Percentiles rank a stretch among this genome's conserved stretches.
phyloP scores from a whole-genome alignment of 2,888 invertebrate genomes.

The Alloplasta piceator region DNA sequence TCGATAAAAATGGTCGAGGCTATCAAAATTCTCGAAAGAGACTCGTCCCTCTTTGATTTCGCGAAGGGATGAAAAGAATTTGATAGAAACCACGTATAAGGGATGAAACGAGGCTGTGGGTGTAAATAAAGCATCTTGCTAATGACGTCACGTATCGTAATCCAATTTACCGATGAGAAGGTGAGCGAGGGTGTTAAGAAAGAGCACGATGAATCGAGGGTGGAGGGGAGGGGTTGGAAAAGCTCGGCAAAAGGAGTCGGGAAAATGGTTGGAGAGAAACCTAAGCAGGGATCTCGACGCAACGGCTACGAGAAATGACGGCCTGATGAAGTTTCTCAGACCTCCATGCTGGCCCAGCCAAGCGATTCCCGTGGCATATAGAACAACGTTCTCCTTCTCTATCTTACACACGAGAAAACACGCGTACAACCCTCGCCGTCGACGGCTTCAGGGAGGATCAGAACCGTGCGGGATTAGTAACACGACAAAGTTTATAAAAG shows the following conservation, averaged over 20 bases:
- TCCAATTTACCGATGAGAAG: conserved; percentile 82
- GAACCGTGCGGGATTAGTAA: conserved; percentile 78
- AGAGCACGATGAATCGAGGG: conserved; percentile 80
- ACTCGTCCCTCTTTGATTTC: not conserved
- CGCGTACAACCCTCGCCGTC: not conserved
- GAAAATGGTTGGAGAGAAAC: conserved; percentile 55
- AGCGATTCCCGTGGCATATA: conserved; percentile 59
- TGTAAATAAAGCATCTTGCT: conserved; percentile 79
- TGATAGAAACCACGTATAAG: conserved; percentile 40
- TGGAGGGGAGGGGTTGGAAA: conserved; percentile 73
- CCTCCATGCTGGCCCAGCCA: conserved; percentile 72
- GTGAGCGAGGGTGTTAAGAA: conserved; percentile 80
- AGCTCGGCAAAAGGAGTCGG: conserved; percentile 73
- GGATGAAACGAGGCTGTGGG: conserved; percentile 54
- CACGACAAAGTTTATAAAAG: conserved; percentile 82
- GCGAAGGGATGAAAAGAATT: conserved; percentile 11
- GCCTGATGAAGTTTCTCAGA: conserved; percentile 81
- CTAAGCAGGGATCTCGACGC: conserved; percentile 72
- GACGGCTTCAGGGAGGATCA: conserved; percentile 70
- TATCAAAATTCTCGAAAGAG: too few relatives aligned
- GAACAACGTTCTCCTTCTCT: conserved; percentile 20
- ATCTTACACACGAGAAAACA: not conserved
- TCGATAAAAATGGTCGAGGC: too few relatives aligned
- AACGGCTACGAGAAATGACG: conserved; percentile 80
- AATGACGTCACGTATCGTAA: conserved; percentile 83